Conservation (phyloP, 2,113 vertebrate species). For the Erpornis zantholeuca region DNA sequence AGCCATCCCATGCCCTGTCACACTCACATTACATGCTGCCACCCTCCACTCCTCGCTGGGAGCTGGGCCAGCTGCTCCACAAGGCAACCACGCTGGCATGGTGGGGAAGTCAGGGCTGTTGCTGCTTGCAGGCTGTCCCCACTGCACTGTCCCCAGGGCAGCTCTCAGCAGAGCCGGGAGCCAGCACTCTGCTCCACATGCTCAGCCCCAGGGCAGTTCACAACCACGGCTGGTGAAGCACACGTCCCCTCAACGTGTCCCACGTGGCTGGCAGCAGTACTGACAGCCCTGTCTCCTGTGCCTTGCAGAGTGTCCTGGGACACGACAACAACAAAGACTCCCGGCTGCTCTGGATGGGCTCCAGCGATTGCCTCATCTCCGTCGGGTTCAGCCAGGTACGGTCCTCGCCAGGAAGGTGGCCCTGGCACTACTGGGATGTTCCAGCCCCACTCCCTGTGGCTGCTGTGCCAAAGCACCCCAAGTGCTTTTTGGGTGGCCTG, state of each 20-base stretch:
- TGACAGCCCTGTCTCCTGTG: background rate
- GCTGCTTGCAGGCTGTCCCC: background rate
- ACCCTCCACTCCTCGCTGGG: background rate
- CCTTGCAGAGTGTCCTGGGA: constrained; percentile 76
- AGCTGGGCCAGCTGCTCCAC: background rate
- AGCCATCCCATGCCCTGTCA: fast-evolving
- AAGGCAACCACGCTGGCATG: background rate
- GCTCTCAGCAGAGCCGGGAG: background rate
- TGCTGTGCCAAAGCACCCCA: background rate
- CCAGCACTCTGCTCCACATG: fast-evolving
- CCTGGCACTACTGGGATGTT: background rate
- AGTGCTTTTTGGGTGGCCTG: background rate
- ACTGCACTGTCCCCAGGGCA: background rate
- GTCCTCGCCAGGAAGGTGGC: background rate
- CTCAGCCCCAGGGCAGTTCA: background rate
- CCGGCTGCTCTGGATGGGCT: constrained; percentile 82
- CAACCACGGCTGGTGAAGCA: fast-evolving
- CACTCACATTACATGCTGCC: background rate
- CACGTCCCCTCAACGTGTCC: fast-evolving
- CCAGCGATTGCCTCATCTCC: constrained; percentile 80
- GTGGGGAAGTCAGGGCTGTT: background rate
- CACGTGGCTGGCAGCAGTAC: fast-evolving
- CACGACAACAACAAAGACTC: constrained; percentile 87
- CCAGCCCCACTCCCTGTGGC: background rate
- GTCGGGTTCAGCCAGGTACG: constrained; percentile 89